Percentiles rank a stretch among this genome's conserved stretches.
These are phyloP conservation scores for Camelus bactrianus DNA, from an alignment of 2,113 vertebrate species.

Conservation along the genomic window DNA sequence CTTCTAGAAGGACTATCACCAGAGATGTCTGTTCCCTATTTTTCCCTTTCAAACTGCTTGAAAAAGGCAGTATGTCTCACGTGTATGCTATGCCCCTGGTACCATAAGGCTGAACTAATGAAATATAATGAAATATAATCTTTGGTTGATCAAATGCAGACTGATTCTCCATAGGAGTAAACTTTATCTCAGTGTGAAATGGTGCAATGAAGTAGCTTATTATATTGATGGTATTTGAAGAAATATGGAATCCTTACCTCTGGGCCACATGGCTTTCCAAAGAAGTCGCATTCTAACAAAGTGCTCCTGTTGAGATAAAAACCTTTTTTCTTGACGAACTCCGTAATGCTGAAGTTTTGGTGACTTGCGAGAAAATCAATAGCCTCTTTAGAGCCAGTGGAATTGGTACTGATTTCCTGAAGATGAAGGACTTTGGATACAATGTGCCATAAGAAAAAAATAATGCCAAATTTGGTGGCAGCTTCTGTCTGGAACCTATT, in stretches of 20 bases:
- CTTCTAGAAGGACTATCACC: background rate
- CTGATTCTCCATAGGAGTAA: background rate
- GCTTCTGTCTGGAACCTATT: conserved; percentile 87
- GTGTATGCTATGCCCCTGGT: background rate
- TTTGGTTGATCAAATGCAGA: background rate
- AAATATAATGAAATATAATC: conserved; percentile 2
- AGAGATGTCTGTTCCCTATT: background rate
- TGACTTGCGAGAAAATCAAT: conserved; percentile 83
- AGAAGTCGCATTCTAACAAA: conserved; percentile 87
- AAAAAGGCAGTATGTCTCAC: background rate
- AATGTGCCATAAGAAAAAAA: conserved; percentile 87
- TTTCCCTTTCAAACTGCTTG: background rate
- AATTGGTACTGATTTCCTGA: conserved; percentile 38
- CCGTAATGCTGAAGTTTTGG: conserved; percentile 89
- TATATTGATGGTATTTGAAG: background rate
- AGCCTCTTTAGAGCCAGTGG: conserved; percentile 68
- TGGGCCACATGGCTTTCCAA: conserved; percentile 87
- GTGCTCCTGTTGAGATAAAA: conserved; percentile 88
- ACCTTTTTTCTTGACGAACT: conserved; percentile 87
- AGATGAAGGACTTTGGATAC: conserved; percentile 82
- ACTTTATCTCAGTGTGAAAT: background rate
- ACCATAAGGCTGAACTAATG: background rate
- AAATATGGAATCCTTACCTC: conserved; percentile 83
- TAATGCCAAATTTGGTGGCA: conserved; percentile 82
- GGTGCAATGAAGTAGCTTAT: background rate